These are phyloP conservation scores for Diogma glabrata DNA, from an alignment of 2,888 invertebrate genomes.

Conservation along the genomic window DNA sequence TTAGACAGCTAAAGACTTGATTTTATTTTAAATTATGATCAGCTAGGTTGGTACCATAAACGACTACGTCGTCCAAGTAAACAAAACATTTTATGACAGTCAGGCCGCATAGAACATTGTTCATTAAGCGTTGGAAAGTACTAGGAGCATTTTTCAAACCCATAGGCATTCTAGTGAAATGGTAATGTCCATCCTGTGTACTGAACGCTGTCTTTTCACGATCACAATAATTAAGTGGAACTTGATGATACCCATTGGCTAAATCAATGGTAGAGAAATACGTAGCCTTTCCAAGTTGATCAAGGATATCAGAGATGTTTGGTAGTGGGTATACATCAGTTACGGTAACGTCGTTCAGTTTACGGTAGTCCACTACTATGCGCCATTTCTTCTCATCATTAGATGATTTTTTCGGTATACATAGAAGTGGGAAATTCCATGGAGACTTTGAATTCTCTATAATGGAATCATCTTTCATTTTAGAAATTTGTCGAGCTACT, in stretches of 20 bases:
- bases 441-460: background rate
- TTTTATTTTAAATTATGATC: too few species aligned
- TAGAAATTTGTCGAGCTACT: background rate
- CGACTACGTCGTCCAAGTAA: background rate
- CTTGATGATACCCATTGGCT: background rate
- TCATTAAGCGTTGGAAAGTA: background rate
- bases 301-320: slow-evolving; percentile 21
- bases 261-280: slow-evolving; percentile 22
- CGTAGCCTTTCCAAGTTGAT: slow-evolving; percentile 11
- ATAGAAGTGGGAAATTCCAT: background rate
- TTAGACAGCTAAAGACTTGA: too few species aligned
- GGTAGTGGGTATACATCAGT: slow-evolving; percentile 20
- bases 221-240: background rate
- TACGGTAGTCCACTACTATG: background rate
- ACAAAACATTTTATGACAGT: slow-evolving; percentile 5
- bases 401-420: background rate
- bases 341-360: slow-evolving; percentile 20
- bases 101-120: background rate
- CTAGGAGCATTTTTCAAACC: background rate
- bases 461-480: background rate
- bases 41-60: slow-evolving; percentile 19
- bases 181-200: background rate
- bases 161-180: background rate
- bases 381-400: slow-evolving; percentile 1
- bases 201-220: background rate